phyloP scores from a whole-genome alignment of 2,888 invertebrate genomes.

The Tachina grossa region DNA sequence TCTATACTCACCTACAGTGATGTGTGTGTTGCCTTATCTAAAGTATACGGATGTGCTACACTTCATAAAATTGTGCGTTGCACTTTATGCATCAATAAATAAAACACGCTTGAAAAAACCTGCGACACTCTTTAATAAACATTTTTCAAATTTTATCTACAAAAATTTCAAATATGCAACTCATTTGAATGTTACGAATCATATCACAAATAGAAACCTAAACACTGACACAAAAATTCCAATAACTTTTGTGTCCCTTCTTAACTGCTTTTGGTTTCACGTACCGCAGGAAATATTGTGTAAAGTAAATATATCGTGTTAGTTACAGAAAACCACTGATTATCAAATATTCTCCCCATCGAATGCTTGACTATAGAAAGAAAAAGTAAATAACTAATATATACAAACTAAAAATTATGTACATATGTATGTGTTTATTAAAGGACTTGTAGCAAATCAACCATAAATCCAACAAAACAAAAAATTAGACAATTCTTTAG shows the following conservation, averaged over 20 bases:
- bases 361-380: not conserved
- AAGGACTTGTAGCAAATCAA: constrained; percentile 26
- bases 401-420: constrained; percentile 1
- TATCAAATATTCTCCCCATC: constrained; percentile 3
- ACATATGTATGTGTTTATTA: not conserved
- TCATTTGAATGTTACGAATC: too few species aligned
- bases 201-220: too few species aligned
- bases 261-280: not conserved
- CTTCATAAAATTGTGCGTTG: too few species aligned
- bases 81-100: too few species aligned
- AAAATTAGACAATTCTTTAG: not conserved
- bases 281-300: not conserved
- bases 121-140: too few species aligned
- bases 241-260: not conserved
- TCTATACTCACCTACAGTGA: too few species aligned
- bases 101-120: too few species aligned
- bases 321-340: constrained; percentile 37
- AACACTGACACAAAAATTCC: too few species aligned
- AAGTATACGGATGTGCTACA: too few species aligned
- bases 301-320: constrained; percentile 10
- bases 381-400: not conserved
- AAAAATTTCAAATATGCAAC: too few species aligned
- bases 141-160: too few species aligned
- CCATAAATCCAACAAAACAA: constrained; percentile 17
- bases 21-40: too few species aligned